Evolutionary conservation across 2,888 invertebrate species (phyloP).

Genomic region (Meandrusa payeni): DNA sequence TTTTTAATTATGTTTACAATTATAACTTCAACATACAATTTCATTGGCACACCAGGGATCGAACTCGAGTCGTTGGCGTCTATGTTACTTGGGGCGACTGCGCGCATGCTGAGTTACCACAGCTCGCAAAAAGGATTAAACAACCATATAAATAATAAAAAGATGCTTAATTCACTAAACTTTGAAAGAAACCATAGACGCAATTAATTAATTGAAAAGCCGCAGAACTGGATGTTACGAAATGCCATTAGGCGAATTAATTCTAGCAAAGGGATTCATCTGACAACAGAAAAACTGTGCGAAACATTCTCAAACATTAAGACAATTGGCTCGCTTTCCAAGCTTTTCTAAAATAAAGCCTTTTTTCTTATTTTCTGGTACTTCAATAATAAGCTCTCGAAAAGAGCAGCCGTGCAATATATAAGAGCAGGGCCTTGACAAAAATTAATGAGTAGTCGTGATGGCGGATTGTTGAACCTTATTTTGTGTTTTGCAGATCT

Average conservation of each 20-base stretch:
- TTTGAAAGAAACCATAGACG: background rate
- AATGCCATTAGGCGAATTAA: slow-evolving; percentile 19
- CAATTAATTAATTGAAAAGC: slow-evolving; percentile 17
- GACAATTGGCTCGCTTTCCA: slow-evolving; percentile 8
- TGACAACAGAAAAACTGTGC: slow-evolving; percentile 8
- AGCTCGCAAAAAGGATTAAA: too few species aligned
- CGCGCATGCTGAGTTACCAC: too few species aligned
- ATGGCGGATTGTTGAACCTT: too few species aligned
- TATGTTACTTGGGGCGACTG: too few species aligned
- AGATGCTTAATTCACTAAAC: too few species aligned
- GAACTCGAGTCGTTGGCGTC: too few species aligned
- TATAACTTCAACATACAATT: too few species aligned
- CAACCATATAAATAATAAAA: too few species aligned
- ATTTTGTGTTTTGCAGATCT: too few species aligned
- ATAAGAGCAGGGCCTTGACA: background rate
- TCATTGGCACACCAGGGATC: too few species aligned
- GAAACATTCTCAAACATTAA: slow-evolving; percentile 6
- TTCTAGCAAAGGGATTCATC: slow-evolving; percentile 10
- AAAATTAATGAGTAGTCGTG: background rate
- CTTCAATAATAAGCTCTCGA: slow-evolving; percentile 7
- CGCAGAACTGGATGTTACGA: background rate
- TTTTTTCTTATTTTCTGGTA: background rate
- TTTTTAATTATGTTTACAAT: too few species aligned
- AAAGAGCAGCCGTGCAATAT: slow-evolving; percentile 1
- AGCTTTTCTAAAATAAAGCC: slow-evolving; percentile 8